Evolutionary conservation across 1,140 invertebrate genomes (phyloP), one percentile per base, ranked within the genome.

Genomic region (Eupristina koningsbergeri): DNA sequence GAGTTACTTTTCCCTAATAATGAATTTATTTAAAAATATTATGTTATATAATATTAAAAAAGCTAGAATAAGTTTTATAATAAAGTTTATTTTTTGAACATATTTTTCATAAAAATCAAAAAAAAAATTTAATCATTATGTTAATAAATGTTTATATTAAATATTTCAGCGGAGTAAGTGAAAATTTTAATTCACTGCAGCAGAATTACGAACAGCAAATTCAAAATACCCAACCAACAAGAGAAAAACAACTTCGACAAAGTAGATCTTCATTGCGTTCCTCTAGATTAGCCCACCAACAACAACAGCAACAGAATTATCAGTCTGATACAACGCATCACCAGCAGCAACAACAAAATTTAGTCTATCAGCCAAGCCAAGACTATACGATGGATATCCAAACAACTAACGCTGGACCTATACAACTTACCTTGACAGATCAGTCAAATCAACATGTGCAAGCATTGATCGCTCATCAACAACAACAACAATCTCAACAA

Each of bases 311-410:
- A 63, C 81, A 83, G 34, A 76, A 2, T 31, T 77, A 83, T 15
- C 74, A 77, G 36, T 15, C 58, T 45, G 15, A 50, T n/a, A 19
- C 63, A n/a, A 3, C 15, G 67, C 53, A 71, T 9, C 69, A 81
- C 6, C 61, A 64, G 31, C 39, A 86, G 67, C 87, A 88, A n/a
- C 86, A 87, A 63, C 87, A 86, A 69, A 89, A 87, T 79, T 79
- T 89, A 5, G 47, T 78, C 26, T 90, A 87, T 58, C 89, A 89
- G 53, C 80, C 86, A 34, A 63, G 86, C 50, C 88, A 87, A 13
- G 86, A 88, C 5, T 91, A 88, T 63, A 78, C 89, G 7, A 90
- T 92, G 86, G 90, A 89, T 67, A 86, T 92, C 11, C 89, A 91
- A 83, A 75, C 86, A 29, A 77, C 87, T 1, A 74, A 71, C 3